Evolutionary conservation across 2,797 vertebrate genomes (phyloP).

Genomic region (Okamejei kenojei): DNA sequence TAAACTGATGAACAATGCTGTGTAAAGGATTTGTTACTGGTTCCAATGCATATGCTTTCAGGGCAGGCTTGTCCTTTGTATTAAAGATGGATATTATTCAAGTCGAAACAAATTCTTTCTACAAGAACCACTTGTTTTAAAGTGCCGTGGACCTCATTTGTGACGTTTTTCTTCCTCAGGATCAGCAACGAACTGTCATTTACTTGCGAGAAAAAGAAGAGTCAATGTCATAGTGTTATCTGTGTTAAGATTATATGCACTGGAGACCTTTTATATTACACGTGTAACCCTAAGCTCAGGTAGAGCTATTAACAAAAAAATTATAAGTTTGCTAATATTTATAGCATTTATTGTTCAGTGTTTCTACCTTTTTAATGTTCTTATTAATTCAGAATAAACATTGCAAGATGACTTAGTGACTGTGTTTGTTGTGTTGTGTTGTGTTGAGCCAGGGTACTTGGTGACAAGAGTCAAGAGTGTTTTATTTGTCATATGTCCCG

Average conservation of each 20-base stretch:
- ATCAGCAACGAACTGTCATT: background rate
- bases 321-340: conserved; percentile 60
- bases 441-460: background rate
- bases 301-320: conserved; percentile 57
- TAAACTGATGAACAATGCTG: background rate
- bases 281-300: conserved; percentile 56
- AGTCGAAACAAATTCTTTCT: background rate
- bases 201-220: conserved; percentile 24
- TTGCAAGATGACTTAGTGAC: background rate
- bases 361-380: background rate
- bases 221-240: conserved; percentile 45
- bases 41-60: conserved; percentile 46
- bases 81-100: conserved; percentile 10
- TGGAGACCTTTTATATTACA: conserved; percentile 52
- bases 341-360: conserved; percentile 43
- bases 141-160: background rate
- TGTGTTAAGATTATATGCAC: conserved; percentile 57
- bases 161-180: background rate
- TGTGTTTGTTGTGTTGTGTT: background rate
- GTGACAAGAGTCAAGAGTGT: background rate
- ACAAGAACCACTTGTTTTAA: conserved; percentile 37
- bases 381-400: background rate
- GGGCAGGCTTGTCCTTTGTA: conserved; percentile 46
- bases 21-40: conserved; percentile 42
- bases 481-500: too few species aligned